Evolutionary conservation across 1,140 invertebrate genomes (phyloP).

Genomic region (Rhyzopertha dominica): DNA sequence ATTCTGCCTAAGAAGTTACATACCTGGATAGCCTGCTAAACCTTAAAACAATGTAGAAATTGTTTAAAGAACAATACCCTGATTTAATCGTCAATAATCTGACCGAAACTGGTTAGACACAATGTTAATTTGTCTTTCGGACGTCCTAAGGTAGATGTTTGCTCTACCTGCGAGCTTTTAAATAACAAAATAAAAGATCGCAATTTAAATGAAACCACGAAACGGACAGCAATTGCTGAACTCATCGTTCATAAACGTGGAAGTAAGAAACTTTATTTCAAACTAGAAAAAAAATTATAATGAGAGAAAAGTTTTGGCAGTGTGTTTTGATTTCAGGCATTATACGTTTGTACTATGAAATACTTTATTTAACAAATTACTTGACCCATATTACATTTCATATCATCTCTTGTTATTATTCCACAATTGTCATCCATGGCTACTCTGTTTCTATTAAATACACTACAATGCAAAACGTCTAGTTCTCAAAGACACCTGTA

Average conservation of each 20-base stretch:
- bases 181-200: slow-evolving; percentile 7
- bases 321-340: no score
- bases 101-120: background rate
- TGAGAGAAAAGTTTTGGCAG: no score
- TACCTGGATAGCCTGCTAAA: slow-evolving; percentile 1
- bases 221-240: slow-evolving; percentile 5
- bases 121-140: slow-evolving; percentile 9
- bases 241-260: slow-evolving; percentile 9
- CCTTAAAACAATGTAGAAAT: slow-evolving; percentile 5
- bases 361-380: no score
- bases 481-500: no score
- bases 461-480: no score
- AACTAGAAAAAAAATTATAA: no score
- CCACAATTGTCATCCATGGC: no score
- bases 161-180: slow-evolving; percentile 8
- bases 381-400: no score
- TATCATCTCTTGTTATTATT: no score
- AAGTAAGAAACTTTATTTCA: slow-evolving; percentile 7
- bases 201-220: slow-evolving; percentile 3
- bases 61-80: slow-evolving; percentile 4
- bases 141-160: slow-evolving; percentile 4
- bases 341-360: no score
- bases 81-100: background rate
- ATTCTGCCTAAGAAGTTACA: background rate
- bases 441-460: no score